These are phyloP conservation scores for Acanthaster planci DNA, from an alignment of 35 echinoderm and acorn worm genomes.

Conservation along the genomic window DNA sequence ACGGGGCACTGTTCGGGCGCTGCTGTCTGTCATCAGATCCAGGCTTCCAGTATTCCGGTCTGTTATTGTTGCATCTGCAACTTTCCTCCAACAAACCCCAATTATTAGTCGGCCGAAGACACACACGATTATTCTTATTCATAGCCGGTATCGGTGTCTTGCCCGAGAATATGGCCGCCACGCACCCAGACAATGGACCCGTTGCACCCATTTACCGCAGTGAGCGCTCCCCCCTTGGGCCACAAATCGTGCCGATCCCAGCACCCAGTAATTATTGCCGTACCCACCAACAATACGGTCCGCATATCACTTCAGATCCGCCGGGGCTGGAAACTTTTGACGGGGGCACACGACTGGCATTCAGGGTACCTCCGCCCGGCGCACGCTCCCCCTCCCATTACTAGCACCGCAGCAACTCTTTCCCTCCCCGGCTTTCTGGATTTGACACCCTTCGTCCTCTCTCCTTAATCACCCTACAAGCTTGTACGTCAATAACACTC, in stretches of 20 bases:
- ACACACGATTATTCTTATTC: constrained; percentile 4
- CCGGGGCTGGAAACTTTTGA: background rate
- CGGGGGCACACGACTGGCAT: background rate
- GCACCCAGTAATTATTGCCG: background rate
- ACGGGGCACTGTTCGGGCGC: too few species aligned
- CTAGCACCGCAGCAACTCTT: constrained; percentile 1
- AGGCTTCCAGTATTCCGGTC: too few species aligned
- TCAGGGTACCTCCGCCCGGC: background rate
- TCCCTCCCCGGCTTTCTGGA: background rate
- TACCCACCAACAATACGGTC: background rate
- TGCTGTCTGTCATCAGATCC: too few species aligned
- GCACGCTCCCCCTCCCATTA: constrained; percentile 16
- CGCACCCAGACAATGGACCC: background rate
- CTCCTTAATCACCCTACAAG: constrained; percentile 21
- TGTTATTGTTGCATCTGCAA: too few species aligned
- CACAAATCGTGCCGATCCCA: background rate
- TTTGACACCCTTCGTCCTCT: constrained; percentile 4
- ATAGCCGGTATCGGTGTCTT: constrained; percentile 9
- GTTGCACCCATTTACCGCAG: background rate
- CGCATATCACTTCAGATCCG: background rate
- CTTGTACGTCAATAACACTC: constrained; percentile 13
- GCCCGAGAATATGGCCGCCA: background rate
- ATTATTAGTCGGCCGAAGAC: too few species aligned
- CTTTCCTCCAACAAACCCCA: too few species aligned
- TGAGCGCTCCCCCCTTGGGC: background rate